Percentiles rank a stretch among this genome's conserved stretches.
These are phyloP conservation scores for Etheostoma nigrum DNA, from an alignment of 2,797 vertebrate genomes.

Conservation along the genomic window DNA sequence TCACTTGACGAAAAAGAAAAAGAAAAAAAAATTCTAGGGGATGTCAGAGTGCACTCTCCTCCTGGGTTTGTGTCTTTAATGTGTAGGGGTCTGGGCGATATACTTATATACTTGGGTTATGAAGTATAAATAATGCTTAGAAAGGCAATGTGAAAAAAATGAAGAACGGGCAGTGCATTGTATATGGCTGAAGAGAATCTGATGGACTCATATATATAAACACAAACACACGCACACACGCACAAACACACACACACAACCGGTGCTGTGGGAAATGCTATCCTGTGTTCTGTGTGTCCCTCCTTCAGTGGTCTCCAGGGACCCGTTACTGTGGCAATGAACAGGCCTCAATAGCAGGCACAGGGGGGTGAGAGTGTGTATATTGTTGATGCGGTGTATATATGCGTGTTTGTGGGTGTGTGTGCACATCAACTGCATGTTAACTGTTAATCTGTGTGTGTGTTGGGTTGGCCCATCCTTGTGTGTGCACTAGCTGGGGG, in stretches of 20 bases:
- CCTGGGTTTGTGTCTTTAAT: slow-evolving; percentile 18
- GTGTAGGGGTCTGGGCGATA: background rate
- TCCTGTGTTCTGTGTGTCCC: slow-evolving; percentile 60
- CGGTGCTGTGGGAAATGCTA: slow-evolving; percentile 66
- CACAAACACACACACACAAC: background rate
- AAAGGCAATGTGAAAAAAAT: background rate
- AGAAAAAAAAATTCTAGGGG: slow-evolving; percentile 6
- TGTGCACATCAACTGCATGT: slow-evolving; percentile 52
- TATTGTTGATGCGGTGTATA: slow-evolving; percentile 34
- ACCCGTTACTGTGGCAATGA: slow-evolving; percentile 91
- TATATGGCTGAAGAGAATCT: slow-evolving; percentile 39
- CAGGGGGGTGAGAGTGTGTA: slow-evolving; percentile 56
- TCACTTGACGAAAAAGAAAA: slow-evolving; percentile 20
- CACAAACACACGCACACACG: slow-evolving; percentile 58
- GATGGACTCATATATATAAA: slow-evolving; percentile 55
- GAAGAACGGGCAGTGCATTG: background rate
- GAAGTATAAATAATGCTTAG: slow-evolving; percentile 1
- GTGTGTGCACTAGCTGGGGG: slow-evolving; percentile 45
- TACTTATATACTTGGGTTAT: background rate
- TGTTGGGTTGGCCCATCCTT: slow-evolving; percentile 45
- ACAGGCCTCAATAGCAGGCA: slow-evolving; percentile 85
- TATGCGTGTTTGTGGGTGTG: slow-evolving; percentile 38
- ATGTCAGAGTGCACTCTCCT: slow-evolving; percentile 23
- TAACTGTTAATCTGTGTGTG: slow-evolving; percentile 67
- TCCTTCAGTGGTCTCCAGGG: slow-evolving; percentile 85